Base-by-base conservation (phyloP, 2,113 vertebrate species). In the Pseudorasbora parva region DNA sequence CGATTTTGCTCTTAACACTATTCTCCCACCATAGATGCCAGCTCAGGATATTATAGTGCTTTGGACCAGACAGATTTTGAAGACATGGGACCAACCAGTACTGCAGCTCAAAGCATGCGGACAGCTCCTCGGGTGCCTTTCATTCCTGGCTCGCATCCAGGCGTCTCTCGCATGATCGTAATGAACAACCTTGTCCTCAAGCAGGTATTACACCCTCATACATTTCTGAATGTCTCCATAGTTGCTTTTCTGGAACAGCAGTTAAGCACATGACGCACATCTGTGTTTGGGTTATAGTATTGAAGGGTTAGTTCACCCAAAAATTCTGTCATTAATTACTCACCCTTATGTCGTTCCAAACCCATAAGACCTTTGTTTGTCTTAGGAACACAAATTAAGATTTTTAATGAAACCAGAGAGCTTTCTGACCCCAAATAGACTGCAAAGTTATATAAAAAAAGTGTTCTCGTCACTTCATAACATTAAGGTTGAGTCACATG, bases 141-240 rank as follows among this genome's bases (percentile, higher is more conserved):
- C 27, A 92, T 93, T 86, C 87, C 91, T 85, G 91, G 49, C 64
- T 91, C 95, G 2, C 96, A 95, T 82, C 86, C 94, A 6, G 85
- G 92, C 0, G 89, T 96, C 1, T 94, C 96, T 82, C 92, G 95
- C 41, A 95, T 97, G 96, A 94, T 97, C 0, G 93, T 97, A 90
- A 97, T 97, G 96, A 98, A 97, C 92, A 97, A 96, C 62, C 93
- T 96, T 60, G 87, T 96, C 87, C 91, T 97, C 51, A 96, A 95
- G 85, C 96, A 97, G 96, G 96, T 98, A 94, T 49, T 88, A 51
- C 88, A 86, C 62, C 51, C 17, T 64, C 79, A 4, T 25, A n/a
- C 19, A 37, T 15, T 79, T 62, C 12, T 23, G 8, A 11, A 43
- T n/a, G 19, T 45, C 19, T 71, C 21, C 21, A 3, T 41, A 17